phyloP scores from a whole-genome alignment of 92 coral and sea anemone genomes.

The Phenganax marumi region DNA sequence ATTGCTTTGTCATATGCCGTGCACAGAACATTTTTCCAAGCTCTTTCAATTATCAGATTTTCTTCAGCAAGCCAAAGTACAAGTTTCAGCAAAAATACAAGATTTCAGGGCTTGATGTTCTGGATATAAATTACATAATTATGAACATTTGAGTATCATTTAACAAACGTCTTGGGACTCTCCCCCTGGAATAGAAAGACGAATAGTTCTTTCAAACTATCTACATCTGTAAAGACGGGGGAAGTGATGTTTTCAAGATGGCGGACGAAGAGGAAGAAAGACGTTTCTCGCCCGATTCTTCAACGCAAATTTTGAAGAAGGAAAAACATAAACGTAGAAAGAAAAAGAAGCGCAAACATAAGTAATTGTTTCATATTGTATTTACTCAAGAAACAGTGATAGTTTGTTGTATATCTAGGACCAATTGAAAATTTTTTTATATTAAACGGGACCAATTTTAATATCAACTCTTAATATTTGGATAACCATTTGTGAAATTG shows the following conservation, averaged over 20 bases:
- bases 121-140: no score
- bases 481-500: no score
- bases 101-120: no score
- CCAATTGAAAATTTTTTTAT: no score
- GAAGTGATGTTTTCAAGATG: conserved; percentile 20
- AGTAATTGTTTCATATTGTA: conserved; percentile 12
- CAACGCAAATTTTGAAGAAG: conserved; percentile 26
- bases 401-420: no score
- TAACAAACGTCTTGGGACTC: no score
- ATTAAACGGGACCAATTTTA: no score
- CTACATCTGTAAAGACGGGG: not conserved
- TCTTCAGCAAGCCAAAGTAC: not conserved
- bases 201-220: not conserved
- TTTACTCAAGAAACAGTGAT: not conserved
- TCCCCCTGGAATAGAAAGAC: no score
- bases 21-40: not conserved
- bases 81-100: no score
- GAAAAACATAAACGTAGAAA: conserved; percentile 31
- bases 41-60: not conserved
- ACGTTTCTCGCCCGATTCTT: conserved; percentile 29
- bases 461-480: no score
- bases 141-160: no score
- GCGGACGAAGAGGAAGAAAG: conserved; percentile 51
- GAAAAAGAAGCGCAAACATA: conserved; percentile 45
- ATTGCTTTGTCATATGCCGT: not conserved